A percentile compares a stretch with the other conserved stretches of the same genome.
phyloP scores from a whole-genome alignment of 2,113 vertebrate genomes.

The Anhinga rufa region DNA sequence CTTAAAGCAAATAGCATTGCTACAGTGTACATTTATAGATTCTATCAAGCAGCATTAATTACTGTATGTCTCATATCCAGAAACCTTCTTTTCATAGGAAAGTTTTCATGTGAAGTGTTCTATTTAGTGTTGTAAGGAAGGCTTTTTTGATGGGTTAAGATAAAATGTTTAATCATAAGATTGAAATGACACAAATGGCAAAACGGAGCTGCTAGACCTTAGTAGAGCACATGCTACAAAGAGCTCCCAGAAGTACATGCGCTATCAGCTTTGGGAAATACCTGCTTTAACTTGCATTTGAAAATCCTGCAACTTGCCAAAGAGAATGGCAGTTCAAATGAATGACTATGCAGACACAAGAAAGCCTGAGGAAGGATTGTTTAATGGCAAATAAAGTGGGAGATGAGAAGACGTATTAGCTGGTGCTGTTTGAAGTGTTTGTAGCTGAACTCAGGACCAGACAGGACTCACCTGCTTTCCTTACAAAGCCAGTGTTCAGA shows the following conservation, averaged over 20 bases:
- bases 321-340: constrained; percentile 35
- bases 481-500: background rate
- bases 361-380: constrained; percentile 16
- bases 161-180: constrained; percentile 52
- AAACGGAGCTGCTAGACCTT: constrained; percentile 11
- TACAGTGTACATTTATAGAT: constrained; percentile 68
- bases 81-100: constrained; percentile 23
- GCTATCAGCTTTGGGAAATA: constrained; percentile 58
- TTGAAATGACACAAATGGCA: constrained; percentile 19
- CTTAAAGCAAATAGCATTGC: constrained; percentile 71
- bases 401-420: background rate
- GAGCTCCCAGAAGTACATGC: constrained; percentile 28
- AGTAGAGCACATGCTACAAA: constrained; percentile 35
- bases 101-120: constrained; percentile 18
- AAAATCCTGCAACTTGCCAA: constrained; percentile 45
- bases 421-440: background rate
- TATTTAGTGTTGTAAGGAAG: background rate
- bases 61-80: constrained; percentile 53
- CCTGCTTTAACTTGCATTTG: constrained; percentile 38
- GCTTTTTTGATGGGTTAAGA: constrained; percentile 23
- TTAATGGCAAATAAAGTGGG: background rate
- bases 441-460: background rate
- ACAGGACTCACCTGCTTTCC: constrained; percentile 8
- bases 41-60: constrained; percentile 70
- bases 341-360: background rate